A percentile compares a stretch with the other conserved stretches of the same genome.
These are phyloP conservation scores for Eurypyga helias DNA, from an alignment of 2,113 vertebrate genomes.

Conservation along the genomic window DNA sequence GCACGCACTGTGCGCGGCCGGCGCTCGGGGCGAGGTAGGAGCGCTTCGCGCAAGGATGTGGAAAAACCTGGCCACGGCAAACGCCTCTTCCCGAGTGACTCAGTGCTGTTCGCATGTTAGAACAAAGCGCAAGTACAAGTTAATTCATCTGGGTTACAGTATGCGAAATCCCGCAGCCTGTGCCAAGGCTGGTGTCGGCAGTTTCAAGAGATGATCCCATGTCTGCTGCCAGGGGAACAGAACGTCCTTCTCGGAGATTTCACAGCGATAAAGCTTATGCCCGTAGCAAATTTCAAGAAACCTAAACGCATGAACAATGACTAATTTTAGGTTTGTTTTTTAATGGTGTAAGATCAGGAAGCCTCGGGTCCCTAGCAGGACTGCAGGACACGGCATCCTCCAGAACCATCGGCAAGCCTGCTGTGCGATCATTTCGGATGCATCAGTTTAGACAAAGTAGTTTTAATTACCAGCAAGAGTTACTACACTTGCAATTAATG, in stretches of 20 bases:
- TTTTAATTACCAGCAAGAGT: neutral
- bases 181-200: conserved; percentile 57
- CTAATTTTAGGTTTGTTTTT: neutral
- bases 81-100: conserved; percentile 41
- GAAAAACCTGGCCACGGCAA: neutral
- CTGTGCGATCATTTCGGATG: accelerated
- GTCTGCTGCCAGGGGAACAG: conserved; percentile 68
- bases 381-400: neutral
- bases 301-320: neutral
- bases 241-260: conserved; percentile 55
- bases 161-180: conserved; percentile 42
- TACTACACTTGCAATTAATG: neutral
- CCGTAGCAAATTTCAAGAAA: neutral
- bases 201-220: conserved; percentile 56
- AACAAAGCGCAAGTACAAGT: conserved; percentile 41
- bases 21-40: neutral
- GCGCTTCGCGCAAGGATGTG: neutral
- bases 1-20: neutral
- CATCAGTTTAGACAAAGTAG: neutral
- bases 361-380: neutral
- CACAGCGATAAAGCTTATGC: conserved; percentile 8
- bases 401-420: neutral
- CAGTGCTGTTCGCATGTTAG: conserved; percentile 15
- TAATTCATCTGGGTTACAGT: conserved; percentile 62
- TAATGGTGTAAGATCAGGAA: neutral